These are phyloP conservation scores for Athrips mouffetella DNA, from an alignment of 2,888 invertebrate genomes.

Conservation along the genomic window DNA sequence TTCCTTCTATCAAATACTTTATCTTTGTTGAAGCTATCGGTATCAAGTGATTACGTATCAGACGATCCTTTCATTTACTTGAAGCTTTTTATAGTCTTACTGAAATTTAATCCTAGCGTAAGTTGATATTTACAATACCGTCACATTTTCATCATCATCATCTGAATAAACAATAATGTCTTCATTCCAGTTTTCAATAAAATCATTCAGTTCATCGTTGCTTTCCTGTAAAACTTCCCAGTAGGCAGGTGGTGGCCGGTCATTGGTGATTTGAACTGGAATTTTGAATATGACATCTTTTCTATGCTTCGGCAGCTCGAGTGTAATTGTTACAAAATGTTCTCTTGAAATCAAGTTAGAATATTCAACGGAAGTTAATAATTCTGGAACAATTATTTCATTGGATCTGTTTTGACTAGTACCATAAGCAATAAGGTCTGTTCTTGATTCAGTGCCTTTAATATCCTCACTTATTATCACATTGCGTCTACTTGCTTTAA, in stretches of 20 bases:
- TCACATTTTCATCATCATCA: not conserved
- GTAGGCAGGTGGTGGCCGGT: constrained; percentile 8
- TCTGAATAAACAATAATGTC: not conserved
- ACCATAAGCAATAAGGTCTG: constrained; percentile 11
- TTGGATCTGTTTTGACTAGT: constrained; percentile 16
- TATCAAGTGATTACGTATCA: no score
- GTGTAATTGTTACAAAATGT: constrained; percentile 18
- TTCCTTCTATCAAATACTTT: not conserved
- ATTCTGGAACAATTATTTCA: constrained; percentile 18
- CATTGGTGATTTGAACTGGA: constrained; percentile 21
- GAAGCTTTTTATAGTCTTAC: no score
- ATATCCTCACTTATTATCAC: constrained; percentile 11
- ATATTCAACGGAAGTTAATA: constrained; percentile 19
- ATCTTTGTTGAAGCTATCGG: no score
- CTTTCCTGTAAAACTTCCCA: constrained; percentile 23
- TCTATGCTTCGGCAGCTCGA: constrained; percentile 17
- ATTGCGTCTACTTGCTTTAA: constrained; percentile 14
- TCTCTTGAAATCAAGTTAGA: constrained; percentile 19
- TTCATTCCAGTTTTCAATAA: not conserved
- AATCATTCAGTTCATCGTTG: constrained; percentile 7
- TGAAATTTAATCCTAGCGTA: no score
- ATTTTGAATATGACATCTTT: constrained; percentile 19
- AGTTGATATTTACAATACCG: not conserved
- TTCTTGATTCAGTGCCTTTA: constrained; percentile 15
- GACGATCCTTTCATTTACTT: no score